phyloP scores from a whole-genome alignment of 1,140 invertebrate genomes.

The Macrobrachium rosenbergii region DNA sequence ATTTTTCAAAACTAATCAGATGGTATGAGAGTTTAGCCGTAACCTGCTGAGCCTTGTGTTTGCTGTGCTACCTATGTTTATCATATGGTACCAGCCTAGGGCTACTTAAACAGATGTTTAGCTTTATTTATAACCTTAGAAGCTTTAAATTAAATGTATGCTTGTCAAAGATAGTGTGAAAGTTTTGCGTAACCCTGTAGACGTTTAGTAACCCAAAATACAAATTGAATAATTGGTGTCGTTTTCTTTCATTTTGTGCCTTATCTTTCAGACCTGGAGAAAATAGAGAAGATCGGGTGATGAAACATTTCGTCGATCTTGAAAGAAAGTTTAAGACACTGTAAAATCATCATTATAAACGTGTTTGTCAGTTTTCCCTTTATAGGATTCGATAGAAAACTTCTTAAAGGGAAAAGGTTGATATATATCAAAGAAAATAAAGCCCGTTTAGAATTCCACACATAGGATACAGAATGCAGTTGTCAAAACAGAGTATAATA shows the following conservation, averaged over 20 bases:
- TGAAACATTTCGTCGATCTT: no score
- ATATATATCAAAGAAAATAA: no score
- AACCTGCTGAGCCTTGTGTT: slow-evolving; percentile 40
- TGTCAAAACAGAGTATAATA: no score
- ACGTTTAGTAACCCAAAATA: slow-evolving; percentile 22
- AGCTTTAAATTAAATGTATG: slow-evolving; percentile 61
- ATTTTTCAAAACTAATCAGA: slow-evolving; percentile 19
- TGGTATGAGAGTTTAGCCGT: slow-evolving; percentile 39
- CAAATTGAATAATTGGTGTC: slow-evolving; percentile 19
- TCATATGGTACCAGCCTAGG: slow-evolving; percentile 54
- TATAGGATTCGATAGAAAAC: no score
- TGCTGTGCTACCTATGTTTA: slow-evolving; percentile 39
- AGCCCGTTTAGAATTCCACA: no score
- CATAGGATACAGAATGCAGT: no score
- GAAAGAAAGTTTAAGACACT: no score
- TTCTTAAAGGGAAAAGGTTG: no score
- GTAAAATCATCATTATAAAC: no score
- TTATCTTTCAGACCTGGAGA: no score
- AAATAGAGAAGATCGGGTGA: no score
- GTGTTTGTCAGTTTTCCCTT: no score
- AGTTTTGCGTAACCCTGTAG: slow-evolving; percentile 55
- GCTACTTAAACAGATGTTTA: slow-evolving; percentile 54
- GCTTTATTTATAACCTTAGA: slow-evolving; percentile 56
- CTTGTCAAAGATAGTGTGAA: slow-evolving; percentile 57
- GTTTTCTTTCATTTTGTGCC: background rate